These are phyloP conservation scores for Thymelicus sylvestris DNA, from an alignment of 2,888 invertebrate genomes.

Conservation along the genomic window DNA sequence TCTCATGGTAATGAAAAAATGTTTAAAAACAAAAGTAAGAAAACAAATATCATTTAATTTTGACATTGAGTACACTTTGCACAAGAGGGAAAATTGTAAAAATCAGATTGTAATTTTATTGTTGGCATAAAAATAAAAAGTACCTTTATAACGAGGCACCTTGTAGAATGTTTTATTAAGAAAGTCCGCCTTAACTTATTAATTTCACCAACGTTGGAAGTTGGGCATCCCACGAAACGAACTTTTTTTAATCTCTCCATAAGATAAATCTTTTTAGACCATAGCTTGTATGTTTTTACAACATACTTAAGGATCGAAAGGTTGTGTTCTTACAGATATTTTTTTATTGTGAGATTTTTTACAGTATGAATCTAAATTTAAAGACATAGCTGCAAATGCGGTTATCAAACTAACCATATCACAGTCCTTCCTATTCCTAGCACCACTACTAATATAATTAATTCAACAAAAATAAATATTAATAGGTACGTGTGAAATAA, in stretches of 20 bases:
- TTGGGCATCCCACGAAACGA: slow-evolving; percentile 12
- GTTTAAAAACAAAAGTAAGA: neutral
- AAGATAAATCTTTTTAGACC: slow-evolving; percentile 9
- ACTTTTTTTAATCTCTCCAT: slow-evolving; percentile 24
- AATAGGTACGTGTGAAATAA: neutral
- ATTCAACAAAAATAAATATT: no score
- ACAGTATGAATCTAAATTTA: no score
- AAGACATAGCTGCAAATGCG: no score
- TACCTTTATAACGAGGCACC: slow-evolving; percentile 29
- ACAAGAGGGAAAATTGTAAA: neutral
- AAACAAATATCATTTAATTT: slow-evolving; percentile 3
- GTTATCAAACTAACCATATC: no score
- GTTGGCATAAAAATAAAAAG: slow-evolving; percentile 17
- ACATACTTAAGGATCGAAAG: neutral
- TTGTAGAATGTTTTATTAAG: slow-evolving; percentile 37
- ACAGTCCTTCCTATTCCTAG: no score
- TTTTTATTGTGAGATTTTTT: no score
- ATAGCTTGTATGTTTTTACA: neutral
- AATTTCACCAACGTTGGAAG: slow-evolving; percentile 30
- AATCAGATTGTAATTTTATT: slow-evolving; percentile 13
- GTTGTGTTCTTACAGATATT: no score
- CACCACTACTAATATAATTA: no score
- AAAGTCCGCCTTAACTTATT: slow-evolving; percentile 32
- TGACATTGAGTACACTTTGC: slow-evolving; percentile 8
- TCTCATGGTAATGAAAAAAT: neutral